phyloP scores from a whole-genome alignment of 2,113 vertebrate genomes.

The Phodopus roborovskii region DNA sequence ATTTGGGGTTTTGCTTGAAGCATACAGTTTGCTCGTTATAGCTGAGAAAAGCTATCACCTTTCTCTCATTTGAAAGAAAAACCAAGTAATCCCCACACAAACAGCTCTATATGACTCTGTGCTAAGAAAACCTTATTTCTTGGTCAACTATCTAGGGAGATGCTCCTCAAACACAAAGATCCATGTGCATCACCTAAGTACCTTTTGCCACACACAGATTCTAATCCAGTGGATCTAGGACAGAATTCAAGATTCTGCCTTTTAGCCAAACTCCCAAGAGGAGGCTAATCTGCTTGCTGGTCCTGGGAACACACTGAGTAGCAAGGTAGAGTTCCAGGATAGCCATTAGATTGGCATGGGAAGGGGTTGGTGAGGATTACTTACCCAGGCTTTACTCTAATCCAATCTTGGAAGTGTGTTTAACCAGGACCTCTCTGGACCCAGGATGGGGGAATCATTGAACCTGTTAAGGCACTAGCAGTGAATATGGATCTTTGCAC shows the following conservation, averaged over 20 bases:
- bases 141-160: neutral
- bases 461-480: slow-evolving; percentile 49
- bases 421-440: slow-evolving; percentile 49
- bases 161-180: neutral
- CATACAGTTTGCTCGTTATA: neutral
- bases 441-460: slow-evolving; percentile 57
- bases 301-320: neutral
- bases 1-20: slow-evolving; percentile 34
- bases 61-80: slow-evolving; percentile 45
- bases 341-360: neutral
- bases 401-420: slow-evolving; percentile 44
- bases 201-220: neutral
- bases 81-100: neutral
- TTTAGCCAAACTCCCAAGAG: neutral
- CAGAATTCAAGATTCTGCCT: neutral
- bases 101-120: neutral
- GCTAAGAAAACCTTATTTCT: neutral
- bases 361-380: neutral
- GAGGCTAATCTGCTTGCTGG: neutral
- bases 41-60: neutral
- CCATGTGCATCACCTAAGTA: neutral
- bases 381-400: neutral
- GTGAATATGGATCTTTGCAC: slow-evolving; percentile 72
- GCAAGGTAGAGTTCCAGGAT: neutral
- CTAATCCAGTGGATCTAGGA: neutral